These are phyloP conservation scores for Epizoanthus illoricatus DNA, from an alignment of 92 coral and sea anemone species.

Conservation along the genomic window DNA sequence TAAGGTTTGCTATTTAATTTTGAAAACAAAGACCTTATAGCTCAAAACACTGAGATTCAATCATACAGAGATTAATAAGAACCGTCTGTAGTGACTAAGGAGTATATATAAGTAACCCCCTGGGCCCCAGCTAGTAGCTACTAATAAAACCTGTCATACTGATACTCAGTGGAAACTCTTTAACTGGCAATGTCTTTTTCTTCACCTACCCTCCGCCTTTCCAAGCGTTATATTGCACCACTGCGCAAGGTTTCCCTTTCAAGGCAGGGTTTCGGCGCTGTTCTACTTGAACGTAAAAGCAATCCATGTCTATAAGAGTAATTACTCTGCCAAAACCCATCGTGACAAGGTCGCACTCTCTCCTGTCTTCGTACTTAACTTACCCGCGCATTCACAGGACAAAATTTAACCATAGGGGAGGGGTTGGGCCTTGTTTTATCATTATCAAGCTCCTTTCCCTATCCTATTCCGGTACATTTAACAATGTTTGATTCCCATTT, in stretches of 20 bases:
- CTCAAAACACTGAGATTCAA: no score
- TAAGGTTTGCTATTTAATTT: no score
- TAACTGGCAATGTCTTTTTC: background rate
- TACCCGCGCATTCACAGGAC: background rate
- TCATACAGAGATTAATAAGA: no score
- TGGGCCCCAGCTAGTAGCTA: no score
- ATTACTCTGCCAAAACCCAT: slow-evolving; percentile 78
- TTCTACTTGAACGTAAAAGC: slow-evolving; percentile 97
- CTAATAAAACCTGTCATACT: no score
- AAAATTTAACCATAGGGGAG: background rate
- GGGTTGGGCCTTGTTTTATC: background rate
- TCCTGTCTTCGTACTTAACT: no score
- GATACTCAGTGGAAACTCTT: no score
- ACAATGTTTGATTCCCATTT: background rate
- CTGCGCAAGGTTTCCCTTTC: slow-evolving; percentile 94
- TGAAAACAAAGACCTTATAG: no score
- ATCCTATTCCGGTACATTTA: background rate
- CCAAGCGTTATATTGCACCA: slow-evolving; percentile 94
- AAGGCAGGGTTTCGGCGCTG: slow-evolving; percentile 84
- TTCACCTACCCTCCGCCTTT: slow-evolving; percentile 93
- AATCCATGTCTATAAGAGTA: slow-evolving; percentile 94
- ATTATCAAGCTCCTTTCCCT: background rate
- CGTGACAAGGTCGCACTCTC: background rate
- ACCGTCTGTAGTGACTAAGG: no score
- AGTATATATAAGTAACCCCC: no score